Evolutionary conservation across 2,888 invertebrate genomes (phyloP).

Genomic region (Ctena decussata): DNA sequence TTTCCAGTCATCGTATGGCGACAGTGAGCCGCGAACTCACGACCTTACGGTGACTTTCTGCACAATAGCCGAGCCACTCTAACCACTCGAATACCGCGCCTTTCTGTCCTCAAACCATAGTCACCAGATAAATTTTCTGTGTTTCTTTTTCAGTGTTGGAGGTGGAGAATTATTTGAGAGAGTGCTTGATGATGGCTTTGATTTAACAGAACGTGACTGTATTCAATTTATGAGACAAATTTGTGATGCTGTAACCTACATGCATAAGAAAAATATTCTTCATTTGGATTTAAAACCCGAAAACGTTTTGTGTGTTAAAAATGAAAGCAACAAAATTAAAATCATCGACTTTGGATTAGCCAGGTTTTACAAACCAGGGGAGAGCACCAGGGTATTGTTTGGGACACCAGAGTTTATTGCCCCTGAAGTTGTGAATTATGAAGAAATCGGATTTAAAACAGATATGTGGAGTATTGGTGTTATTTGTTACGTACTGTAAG

Average conservation of each 20-base stretch:
- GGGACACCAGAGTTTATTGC: constrained; percentile 87
- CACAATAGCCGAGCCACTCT: no score
- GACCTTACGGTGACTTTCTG: no score
- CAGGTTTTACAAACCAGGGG: constrained; percentile 95
- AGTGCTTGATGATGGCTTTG: constrained; percentile 99
- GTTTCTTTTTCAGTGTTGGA: constrained; percentile 92
- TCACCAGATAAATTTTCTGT: neutral
- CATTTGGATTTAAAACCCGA: constrained; percentile 99
- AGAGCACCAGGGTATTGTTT: constrained; percentile 90
- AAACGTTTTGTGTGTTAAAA: constrained; percentile 98
- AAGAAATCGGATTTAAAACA: constrained; percentile 83
- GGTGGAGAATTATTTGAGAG: constrained; percentile 99
- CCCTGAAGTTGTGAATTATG: constrained; percentile 86
- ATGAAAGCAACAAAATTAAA: constrained; percentile 98
- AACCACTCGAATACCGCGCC: no score
- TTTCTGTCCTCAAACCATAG: no score
- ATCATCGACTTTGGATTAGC: constrained; percentile 99
- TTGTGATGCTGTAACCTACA: constrained; percentile 98
- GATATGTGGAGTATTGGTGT: constrained; percentile 87
- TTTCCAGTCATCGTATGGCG: no score
- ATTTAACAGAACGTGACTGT: constrained; percentile 98
- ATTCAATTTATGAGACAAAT: constrained; percentile 99
- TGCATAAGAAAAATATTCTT: constrained; percentile 97
- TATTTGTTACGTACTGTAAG: constrained; percentile 86
- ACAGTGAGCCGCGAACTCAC: no score